These are phyloP conservation scores for Drosophila pseudotalamancana DNA, from an alignment of 2,888 invertebrate genomes.

Conservation along the genomic window DNA sequence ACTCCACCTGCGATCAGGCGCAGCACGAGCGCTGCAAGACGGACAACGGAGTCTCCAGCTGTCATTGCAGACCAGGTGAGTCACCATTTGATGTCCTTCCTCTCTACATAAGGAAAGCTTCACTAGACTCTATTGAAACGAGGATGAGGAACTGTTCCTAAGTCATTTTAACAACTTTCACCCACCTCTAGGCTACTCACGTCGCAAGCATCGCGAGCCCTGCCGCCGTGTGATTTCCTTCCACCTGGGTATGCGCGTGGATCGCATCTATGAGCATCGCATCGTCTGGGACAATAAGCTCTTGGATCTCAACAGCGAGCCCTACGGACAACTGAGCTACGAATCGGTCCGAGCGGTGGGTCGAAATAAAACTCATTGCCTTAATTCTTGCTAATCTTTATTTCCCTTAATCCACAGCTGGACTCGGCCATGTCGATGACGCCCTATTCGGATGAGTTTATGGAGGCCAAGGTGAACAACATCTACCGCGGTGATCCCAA, in stretches of 20 bases:
- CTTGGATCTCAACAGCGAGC: slow-evolving; percentile 90
- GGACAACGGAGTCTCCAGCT: slow-evolving; percentile 93
- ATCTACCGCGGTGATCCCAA: slow-evolving; percentile 90
- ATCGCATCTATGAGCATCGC: slow-evolving; percentile 91
- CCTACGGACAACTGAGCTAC: slow-evolving; percentile 92
- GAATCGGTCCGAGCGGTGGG: slow-evolving; percentile 95
- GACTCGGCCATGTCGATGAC: slow-evolving; percentile 97
- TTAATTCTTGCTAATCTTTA: background rate
- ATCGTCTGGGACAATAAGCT: slow-evolving; percentile 91
- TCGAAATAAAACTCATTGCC: slow-evolving; percentile 42
- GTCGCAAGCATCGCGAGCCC: slow-evolving; percentile 90
- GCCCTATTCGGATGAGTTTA: slow-evolving; percentile 93
- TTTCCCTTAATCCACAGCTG: slow-evolving; percentile 86
- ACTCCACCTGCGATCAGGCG: slow-evolving; percentile 94
- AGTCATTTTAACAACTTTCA: background rate
- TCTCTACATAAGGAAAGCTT: too few relatives aligned
- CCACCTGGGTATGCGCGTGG: slow-evolving; percentile 91
- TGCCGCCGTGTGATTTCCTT: slow-evolving; percentile 92
- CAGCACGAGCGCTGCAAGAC: slow-evolving; percentile 95
- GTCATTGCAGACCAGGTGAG: slow-evolving; percentile 92
- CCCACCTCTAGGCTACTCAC: slow-evolving; percentile 85
- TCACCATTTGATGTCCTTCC: too few relatives aligned
- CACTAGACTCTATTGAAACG: background rate
- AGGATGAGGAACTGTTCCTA: background rate
- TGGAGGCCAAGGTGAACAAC: slow-evolving; percentile 91